Conservation (phyloP, 2,113 vertebrate genomes). For the Procavia capensis region DNA sequence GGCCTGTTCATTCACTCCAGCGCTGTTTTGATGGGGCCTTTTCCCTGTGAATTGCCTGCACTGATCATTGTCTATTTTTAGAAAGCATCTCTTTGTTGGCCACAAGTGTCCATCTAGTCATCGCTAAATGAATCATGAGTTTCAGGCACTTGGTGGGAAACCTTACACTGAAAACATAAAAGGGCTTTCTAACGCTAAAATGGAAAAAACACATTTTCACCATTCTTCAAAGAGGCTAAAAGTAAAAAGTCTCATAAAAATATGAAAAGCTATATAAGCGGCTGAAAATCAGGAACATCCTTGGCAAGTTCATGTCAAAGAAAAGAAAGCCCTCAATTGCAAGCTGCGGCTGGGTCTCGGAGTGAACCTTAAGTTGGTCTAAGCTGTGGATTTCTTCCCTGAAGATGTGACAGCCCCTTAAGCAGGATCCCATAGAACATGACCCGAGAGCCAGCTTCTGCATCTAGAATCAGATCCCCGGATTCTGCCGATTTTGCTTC, state of each 20-base stretch:
- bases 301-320: slow-evolving; percentile 30
- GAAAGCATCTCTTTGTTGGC: slow-evolving; percentile 43
- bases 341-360: slow-evolving; percentile 30
- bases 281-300: slow-evolving; percentile 48
- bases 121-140: slow-evolving; percentile 18
- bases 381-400: slow-evolving; percentile 42
- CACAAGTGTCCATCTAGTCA: not conserved
- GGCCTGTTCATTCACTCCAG: not conserved
- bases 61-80: slow-evolving; percentile 46
- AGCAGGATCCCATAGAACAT: not conserved
- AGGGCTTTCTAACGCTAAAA: slow-evolving; percentile 1
- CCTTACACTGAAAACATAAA: slow-evolving; percentile 27
- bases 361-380: not conserved
- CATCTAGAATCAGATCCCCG: not conserved
- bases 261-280: slow-evolving; percentile 46
- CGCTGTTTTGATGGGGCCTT: not conserved
- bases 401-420: not conserved
- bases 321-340: slow-evolving; percentile 25
- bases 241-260: slow-evolving; percentile 48
- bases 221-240: slow-evolving; percentile 56
- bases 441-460: not conserved
- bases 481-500: not conserved
- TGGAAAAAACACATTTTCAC: slow-evolving; percentile 44
- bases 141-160: not conserved
- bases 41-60: not conserved